Conservation (phyloP, 1,140 invertebrate species). For the Brachionus rubens region DNA sequence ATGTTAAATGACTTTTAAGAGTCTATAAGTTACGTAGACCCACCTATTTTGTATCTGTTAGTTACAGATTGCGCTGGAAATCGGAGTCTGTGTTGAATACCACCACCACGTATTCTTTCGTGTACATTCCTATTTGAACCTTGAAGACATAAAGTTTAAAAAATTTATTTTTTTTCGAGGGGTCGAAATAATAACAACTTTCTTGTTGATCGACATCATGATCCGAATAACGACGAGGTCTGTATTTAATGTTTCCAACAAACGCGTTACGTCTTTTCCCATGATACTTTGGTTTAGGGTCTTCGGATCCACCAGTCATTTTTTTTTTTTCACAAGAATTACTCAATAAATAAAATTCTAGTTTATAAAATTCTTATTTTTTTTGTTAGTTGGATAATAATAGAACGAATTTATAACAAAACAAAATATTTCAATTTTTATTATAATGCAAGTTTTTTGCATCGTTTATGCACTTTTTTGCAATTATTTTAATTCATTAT, state of each 20-base stretch:
- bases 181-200: background rate
- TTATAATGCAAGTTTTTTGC: too few species aligned
- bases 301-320: background rate
- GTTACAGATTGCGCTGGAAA: background rate
- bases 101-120: background rate
- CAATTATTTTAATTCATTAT: background rate
- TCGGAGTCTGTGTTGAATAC: background rate
- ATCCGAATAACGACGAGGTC: background rate
- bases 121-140: background rate
- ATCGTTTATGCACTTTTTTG: too few species aligned
- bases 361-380: background rate
- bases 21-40: too few species aligned
- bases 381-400: too few species aligned
- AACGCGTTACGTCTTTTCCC: conserved; percentile 38
- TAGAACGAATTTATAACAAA: too few species aligned
- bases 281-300: conserved; percentile 8
- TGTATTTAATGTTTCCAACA: conserved; percentile 24
- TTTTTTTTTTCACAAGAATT: background rate
- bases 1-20: too few species aligned
- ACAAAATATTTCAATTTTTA: too few species aligned
- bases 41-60: conserved; percentile 10
- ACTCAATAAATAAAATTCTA: too few species aligned
- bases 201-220: background rate
- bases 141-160: background rate
- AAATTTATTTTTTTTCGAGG: background rate